phyloP scores from a whole-genome alignment of 2,113 vertebrate genomes.

The Orientallactaga bullata region DNA sequence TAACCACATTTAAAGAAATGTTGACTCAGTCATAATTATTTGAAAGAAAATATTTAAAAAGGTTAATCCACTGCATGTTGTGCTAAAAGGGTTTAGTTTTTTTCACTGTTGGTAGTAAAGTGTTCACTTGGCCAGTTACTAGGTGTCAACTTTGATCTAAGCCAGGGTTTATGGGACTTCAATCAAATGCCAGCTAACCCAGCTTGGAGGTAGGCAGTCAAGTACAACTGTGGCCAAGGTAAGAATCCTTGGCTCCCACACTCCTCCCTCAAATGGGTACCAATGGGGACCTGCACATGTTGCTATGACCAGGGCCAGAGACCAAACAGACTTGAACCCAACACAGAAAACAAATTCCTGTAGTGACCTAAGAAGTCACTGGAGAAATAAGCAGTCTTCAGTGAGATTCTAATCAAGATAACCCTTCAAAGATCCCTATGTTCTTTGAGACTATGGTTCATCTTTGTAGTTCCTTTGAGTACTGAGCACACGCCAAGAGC shows the following conservation, averaged over 20 bases:
- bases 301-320: neutral
- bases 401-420: neutral
- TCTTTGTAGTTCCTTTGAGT: neutral
- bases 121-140: neutral
- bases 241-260: neutral
- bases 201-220: neutral
- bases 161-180: neutral
- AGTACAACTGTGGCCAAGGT: neutral
- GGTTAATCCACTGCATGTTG: constrained; percentile 32
- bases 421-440: neutral
- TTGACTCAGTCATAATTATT: constrained; percentile 22
- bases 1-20: constrained; percentile 57
- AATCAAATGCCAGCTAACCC: neutral
- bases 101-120: neutral
- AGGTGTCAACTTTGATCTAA: constrained; percentile 28
- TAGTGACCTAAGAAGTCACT: neutral
- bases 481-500: neutral
- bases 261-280: neutral
- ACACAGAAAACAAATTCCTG: neutral
- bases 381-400: neutral
- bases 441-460: neutral
- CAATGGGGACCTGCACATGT: neutral
- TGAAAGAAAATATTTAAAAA: constrained; percentile 50
- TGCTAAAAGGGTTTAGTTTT: constrained; percentile 49
- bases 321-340: neutral